Evolutionary conservation across 2,888 invertebrate genomes (phyloP), one percentile per base, ranked within the genome.

Genomic region (Oeneis ivallda): DNA sequence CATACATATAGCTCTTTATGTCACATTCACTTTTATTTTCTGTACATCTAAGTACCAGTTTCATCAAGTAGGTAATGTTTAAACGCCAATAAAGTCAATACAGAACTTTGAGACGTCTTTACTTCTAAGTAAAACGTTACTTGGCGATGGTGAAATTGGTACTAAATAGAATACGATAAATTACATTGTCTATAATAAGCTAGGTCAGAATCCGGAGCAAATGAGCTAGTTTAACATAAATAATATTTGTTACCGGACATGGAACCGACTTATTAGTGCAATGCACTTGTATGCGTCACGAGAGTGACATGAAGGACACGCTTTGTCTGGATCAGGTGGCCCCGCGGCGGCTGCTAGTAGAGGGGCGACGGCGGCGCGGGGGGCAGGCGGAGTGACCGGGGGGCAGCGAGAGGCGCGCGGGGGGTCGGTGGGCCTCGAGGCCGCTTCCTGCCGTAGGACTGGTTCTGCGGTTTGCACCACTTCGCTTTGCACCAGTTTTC

Each of bases 291-390:
- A 85, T 87, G 88, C 87, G 89, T 89, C 89, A 89, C 79, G 74
- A 77, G 78, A 76, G 72, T 72, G 75, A 74, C 77, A 81, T 78
- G 89, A 89, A 89, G 89, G 89, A 89, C 89, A 87, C 82, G 88
- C 88, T 89, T 89, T 89, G 89, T 89, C 89, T 89, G 87, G 87
- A 87, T 85, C 89, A 87, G 87, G 87, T 87, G 87, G 83, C 81
- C 77, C 79, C 70, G 71, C 75, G 69, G 76, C 78, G 77, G 77
- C 70, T 68, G 57, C 52, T 70, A 63, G 68, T 54, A 53, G 77
- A 77, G 75, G 73, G 75, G 62, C 69, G 74, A 66, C 70, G 49
- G 49, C 26, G 26, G 11, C 9, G 5, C 47, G 47, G 13, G 41
- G 13, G 41, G 62, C 50, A 26, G 3, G 26, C 26, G 26, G 26